These are phyloP conservation scores for Candoia aspera DNA, from an alignment of 2,113 vertebrate species.

Conservation along the genomic window DNA sequence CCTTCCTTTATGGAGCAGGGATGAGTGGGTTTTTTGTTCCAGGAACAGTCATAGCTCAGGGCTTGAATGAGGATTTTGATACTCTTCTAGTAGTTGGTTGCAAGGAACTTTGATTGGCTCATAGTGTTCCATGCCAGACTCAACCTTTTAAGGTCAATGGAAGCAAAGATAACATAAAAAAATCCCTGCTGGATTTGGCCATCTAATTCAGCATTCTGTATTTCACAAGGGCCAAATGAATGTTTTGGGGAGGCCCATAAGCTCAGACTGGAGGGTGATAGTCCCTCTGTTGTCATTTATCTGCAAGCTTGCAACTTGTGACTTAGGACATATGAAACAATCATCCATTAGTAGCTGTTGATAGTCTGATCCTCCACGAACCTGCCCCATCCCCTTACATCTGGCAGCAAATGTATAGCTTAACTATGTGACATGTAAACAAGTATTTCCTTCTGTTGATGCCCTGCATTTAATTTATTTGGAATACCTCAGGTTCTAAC, in stretches of 20 bases:
- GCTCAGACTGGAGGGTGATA: background rate
- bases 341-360: background rate
- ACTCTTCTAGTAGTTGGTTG: background rate
- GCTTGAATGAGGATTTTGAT: background rate
- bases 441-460: background rate
- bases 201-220: background rate
- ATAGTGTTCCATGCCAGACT: background rate
- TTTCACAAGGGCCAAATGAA: background rate
- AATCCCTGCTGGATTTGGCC: background rate
- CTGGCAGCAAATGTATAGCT: background rate
- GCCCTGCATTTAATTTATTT: background rate
- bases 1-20: background rate
- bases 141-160: background rate
- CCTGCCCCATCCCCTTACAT: background rate
- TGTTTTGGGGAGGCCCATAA: background rate
- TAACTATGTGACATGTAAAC: background rate
- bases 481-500: background rate
- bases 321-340: background rate
- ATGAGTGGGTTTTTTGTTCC: background rate
- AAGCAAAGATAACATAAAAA: background rate
- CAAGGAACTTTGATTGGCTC: background rate
- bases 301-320: background rate
- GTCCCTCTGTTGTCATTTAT: background rate
- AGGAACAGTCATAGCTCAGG: background rate
- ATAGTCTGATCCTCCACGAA: background rate